Conservation (phyloP, 2,888 invertebrate genomes). For the Taphrorychus bicolor region DNA sequence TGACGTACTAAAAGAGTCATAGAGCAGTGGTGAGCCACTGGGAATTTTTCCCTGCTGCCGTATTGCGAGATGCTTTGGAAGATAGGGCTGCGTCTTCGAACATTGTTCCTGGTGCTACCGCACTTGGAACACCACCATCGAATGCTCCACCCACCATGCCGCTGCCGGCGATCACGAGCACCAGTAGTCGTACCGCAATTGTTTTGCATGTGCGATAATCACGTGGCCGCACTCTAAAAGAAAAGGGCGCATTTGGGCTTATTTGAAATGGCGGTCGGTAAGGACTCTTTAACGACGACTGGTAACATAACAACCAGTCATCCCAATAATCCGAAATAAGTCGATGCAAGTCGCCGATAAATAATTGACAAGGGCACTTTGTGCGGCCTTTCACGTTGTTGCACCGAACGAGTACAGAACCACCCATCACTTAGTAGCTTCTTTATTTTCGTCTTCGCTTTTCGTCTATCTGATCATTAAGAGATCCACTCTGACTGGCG, state of each 20-base stretch:
- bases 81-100: conserved; percentile 29
- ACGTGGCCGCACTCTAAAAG: not conserved
- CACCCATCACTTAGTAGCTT: conserved; percentile 43
- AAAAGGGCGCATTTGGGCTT: not conserved
- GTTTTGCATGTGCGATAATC: conserved; percentile 9
- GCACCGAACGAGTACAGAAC: conserved; percentile 20
- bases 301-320: conserved; percentile 8
- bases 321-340: conserved; percentile 46
- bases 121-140: conserved; percentile 29
- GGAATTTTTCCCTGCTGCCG: conserved; percentile 11
- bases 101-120: conserved; percentile 36
- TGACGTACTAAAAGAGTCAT: too few species aligned
- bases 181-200: conserved; percentile 7
- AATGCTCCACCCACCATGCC: conserved; percentile 29
- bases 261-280: too few species aligned
- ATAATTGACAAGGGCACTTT: conserved; percentile 55
- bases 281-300: too few species aligned
- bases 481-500: conserved; percentile 24
- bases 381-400: conserved; percentile 38
- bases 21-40: not conserved
- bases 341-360: conserved; percentile 53
- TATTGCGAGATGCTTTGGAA: conserved; percentile 29
- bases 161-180: conserved; percentile 28
- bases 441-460: conserved; percentile 35
- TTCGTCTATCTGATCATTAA: conserved; percentile 38